Evolutionary conservation across 1,140 invertebrate genomes (phyloP).

Genomic region (Zaprionus nigranus): DNA sequence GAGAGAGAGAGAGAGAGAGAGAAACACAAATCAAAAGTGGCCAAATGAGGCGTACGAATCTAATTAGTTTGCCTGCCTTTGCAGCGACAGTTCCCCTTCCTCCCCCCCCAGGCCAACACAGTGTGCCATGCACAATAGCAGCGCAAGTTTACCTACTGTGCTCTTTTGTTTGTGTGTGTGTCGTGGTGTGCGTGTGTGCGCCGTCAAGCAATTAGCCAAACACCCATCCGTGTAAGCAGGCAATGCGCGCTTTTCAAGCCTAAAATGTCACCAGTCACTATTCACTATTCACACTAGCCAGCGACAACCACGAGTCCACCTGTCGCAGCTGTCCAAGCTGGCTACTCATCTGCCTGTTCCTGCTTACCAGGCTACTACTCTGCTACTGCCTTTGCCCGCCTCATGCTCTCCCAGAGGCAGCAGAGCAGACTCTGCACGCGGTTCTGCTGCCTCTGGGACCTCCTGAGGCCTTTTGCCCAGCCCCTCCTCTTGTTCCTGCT

Average conservation of each 20-base stretch:
- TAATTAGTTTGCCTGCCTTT: conserved; percentile 74
- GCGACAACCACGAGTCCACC: neutral
- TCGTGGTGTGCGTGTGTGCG: conserved; percentile 43
- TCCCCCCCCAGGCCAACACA: neutral
- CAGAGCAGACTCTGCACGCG: too few species aligned
- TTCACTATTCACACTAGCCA: neutral
- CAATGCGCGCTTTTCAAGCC: conserved; percentile 59
- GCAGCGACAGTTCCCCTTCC: conserved; percentile 2
- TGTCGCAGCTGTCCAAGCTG: neutral
- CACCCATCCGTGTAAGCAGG: conserved; percentile 63
- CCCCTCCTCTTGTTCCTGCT: too few species aligned
- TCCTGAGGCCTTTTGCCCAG: too few species aligned
- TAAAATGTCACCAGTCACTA: conserved; percentile 60
- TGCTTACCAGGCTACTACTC: conserved; percentile 9
- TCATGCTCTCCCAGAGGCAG: neutral
- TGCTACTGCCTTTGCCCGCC: too few species aligned
- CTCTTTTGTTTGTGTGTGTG: conserved; percentile 57
- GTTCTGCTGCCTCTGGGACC: too few species aligned
- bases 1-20: neutral
- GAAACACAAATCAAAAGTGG: conserved; percentile 71
- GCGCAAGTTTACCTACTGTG: conserved; percentile 64
- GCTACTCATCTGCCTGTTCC: conserved; percentile 2
- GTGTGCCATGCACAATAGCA: conserved; percentile 47
- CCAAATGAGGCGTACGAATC: conserved; percentile 76
- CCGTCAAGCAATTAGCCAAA: conserved; percentile 74